Evolutionary conservation across 1,140 invertebrate species (phyloP).

Genomic region (Copidosoma floridanum): DNA sequence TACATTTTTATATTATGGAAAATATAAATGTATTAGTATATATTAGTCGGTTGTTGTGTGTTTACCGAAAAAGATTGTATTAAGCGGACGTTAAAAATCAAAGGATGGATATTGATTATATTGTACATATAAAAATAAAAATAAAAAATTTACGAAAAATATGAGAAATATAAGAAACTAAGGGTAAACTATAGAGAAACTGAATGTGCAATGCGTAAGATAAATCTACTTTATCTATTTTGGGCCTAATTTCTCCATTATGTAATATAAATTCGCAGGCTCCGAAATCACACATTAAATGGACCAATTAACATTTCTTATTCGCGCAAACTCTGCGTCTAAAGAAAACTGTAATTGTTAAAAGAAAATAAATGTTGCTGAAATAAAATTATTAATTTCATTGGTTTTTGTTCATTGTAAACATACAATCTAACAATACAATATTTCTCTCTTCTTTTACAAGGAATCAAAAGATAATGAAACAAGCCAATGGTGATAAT

Average conservation of each 20-base stretch:
- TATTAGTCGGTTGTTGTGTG: too few species aligned
- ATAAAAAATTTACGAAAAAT: neutral
- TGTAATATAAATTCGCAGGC: conserved; percentile 4
- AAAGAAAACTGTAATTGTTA: conserved; percentile 22
- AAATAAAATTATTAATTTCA: conserved; percentile 14
- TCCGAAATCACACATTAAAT: conserved; percentile 14
- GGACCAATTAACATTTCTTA: conserved; percentile 23
- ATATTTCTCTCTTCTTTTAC: too few species aligned
- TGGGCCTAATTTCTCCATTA: conserved; percentile 8
- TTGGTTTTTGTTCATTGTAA: too few species aligned
- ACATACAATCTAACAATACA: too few species aligned
- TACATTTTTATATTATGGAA: too few species aligned
- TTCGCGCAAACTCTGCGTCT: conserved; percentile 5
- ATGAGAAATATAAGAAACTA: neutral
- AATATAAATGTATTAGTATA: too few species aligned
- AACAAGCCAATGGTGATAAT: too few species aligned
- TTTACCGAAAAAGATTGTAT: too few species aligned
- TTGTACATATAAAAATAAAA: neutral
- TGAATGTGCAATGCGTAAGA: neutral
- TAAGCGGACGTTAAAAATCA: too few species aligned
- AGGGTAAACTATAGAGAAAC: neutral
- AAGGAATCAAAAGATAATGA: too few species aligned
- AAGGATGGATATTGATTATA: too few species aligned
- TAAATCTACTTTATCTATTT: too few species aligned
- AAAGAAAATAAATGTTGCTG: conserved; percentile 23